phyloP scores from a whole-genome alignment of 2,797 vertebrate genomes.

The Bucorvus abyssinicus region DNA sequence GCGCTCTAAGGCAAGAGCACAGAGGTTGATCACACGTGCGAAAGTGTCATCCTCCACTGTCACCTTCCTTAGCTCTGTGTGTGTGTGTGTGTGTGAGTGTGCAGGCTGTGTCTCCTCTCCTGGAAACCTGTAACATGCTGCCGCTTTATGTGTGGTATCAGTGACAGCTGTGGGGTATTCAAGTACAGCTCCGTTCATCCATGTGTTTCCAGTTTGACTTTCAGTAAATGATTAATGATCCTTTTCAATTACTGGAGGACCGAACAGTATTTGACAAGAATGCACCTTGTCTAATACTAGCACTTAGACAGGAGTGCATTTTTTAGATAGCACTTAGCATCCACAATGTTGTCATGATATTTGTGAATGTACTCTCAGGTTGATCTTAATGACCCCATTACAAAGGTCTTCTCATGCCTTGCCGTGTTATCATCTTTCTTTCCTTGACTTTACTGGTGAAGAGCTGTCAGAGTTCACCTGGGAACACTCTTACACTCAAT shows the following conservation, averaged over 20 bases:
- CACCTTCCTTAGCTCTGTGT: not conserved
- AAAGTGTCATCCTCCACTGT: not conserved
- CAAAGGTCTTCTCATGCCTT: slow-evolving; percentile 51
- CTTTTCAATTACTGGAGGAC: slow-evolving; percentile 73
- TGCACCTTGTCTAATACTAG: slow-evolving; percentile 69
- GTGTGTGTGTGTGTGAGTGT: no score
- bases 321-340: slow-evolving; percentile 76
- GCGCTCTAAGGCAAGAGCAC: not conserved
- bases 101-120: not conserved
- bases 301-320: slow-evolving; percentile 74
- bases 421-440: slow-evolving; percentile 4
- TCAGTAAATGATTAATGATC: slow-evolving; percentile 77
- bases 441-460: slow-evolving; percentile 27
- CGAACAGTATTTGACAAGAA: slow-evolving; percentile 72
- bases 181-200: slow-evolving; percentile 46
- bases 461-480: not conserved
- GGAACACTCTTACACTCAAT: not conserved
- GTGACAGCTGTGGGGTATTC: slow-evolving; percentile 1
- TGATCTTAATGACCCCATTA: slow-evolving; percentile 77
- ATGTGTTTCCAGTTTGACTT: slow-evolving; percentile 66
- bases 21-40: not conserved
- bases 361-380: slow-evolving; percentile 63
- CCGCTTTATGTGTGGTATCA: not conserved
- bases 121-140: not conserved
- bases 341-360: slow-evolving; percentile 65